Evolutionary conservation across 1,140 invertebrate genomes (phyloP), one percentile per base, ranked within the genome.

Genomic region (Drosophila equinoxialis): DNA sequence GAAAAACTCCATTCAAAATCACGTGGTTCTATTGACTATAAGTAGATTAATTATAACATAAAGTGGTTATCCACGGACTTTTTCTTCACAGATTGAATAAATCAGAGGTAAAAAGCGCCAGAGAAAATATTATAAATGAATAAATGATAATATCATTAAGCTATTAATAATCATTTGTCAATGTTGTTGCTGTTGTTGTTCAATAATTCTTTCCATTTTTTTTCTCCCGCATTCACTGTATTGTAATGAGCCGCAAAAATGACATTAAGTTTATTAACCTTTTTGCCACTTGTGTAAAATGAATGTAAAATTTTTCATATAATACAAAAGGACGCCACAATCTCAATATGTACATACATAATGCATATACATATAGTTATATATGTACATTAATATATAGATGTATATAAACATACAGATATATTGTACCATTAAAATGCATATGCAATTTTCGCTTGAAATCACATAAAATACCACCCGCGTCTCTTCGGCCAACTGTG

Each of bases 111-210:
- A 33, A 39, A 65, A 60, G 48, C 30, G 55, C 59, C 54, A 76
- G 54, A 78, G 68, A 71, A 71, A 68, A 68, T 77, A 86, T 77
- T 33, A 68, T 42, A 59, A 62, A 84, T 81, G 69, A 84, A 89
- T 89, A 84, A 90, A 79, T 89, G 85, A 89, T 89, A 81, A 78
- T 78, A 78, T 89, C 69, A 90, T 84, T 78, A 81, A 89, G 80
- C 84, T 89, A 89, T 89, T 89, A 89, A 89, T 89, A 84, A 89
- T 75, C 63, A 81, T 89, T 89, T 89, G 84, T 84, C 84, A 81
- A 70, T 30, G 58, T 20, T 48, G 33, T n/a, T 33, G 57, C 13
- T 45, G 17, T 13, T 62, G 42, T 55, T 68, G 45, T 11, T 26
- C 58, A 65, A 42, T 72, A 76, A 59, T 48, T 26, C 57, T 58